Evolutionary conservation across 2,113 vertebrate species (phyloP), one percentile per base, ranked within the genome.

Genomic region (Coregonus clupeaformis): DNA sequence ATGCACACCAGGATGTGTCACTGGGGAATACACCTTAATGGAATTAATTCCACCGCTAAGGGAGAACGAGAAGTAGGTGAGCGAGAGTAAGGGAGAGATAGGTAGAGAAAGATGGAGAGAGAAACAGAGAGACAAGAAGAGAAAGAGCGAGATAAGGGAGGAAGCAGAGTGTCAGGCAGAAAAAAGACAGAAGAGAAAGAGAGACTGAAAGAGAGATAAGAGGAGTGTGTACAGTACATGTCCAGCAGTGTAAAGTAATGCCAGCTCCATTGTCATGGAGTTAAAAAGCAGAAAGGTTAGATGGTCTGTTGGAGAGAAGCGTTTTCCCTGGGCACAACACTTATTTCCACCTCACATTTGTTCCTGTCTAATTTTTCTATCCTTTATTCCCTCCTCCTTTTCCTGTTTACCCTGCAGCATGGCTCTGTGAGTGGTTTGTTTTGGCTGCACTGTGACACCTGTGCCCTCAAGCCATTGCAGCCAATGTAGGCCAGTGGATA

Each of bases 261-360:
- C 55, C 45, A 81, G 60, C 59, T n/a, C n/a, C 69, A 45, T 75
- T 80, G n/a, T 75, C 72, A 76, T 42, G 73, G 84, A 85, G 77
- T 70, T 65, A 77, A 42, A 81, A 86, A 77, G 68, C 68, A 45
- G 66, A 84, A 90, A 88, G 87, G 83, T 90, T 82, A 84, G 64
- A 55, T 30, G 70, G 78, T 75, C 63, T 84, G 75, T 74, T 75
- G 74, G 59, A 55, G 29, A 72, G 70, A 25, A 55, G 63, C n/a
- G n/a, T n/a, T n/a, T n/a, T n/a, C n/a, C n/a, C n/a, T n/a, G n/a
- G n/a, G n/a, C 79, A 71, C 67, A 64, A 76, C 64, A 29, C 69
- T 32, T 84, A 60, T 79, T 76, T 82, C 77, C 32, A 73, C 27
- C 11, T 71, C 36, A 27, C 76, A 69, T 82, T 14, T 74, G 65